Evolutionary conservation across 2,113 vertebrate species (phyloP).

Genomic region (Numenius arquata): DNA sequence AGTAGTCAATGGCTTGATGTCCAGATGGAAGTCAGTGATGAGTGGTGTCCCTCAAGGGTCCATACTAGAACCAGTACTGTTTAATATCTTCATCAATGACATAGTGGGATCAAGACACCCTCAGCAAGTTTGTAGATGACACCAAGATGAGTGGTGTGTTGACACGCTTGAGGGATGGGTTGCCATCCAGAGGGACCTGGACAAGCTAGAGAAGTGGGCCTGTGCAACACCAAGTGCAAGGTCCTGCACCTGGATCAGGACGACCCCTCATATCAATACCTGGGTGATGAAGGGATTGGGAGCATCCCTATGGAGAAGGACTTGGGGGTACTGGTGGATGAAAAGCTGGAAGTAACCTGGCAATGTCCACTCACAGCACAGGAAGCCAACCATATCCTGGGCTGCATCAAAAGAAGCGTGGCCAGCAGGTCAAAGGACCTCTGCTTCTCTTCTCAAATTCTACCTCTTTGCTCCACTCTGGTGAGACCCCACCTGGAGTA

Average conservation of each 20-base stretch:
- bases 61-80: accelerated
- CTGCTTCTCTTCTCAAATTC: no score
- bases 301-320: accelerated
- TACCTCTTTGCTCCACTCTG: background rate
- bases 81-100: background rate
- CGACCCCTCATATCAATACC: accelerated
- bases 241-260: accelerated
- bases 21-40: background rate
- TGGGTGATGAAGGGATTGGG: background rate
- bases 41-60: background rate
- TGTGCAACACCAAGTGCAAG: background rate
- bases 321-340: background rate
- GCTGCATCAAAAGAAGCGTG: background rate
- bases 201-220: background rate
- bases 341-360: background rate
- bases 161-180: background rate
- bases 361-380: background rate
- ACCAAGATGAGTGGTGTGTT: background rate
- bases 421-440: accelerated
- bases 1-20: background rate
- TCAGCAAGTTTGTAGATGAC: background rate
- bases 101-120: background rate
- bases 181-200: background rate
- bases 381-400: accelerated
- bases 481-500: background rate